Evolutionary conservation across 2,888 invertebrate genomes (phyloP).

Genomic region (Eubasilissa splendida): DNA sequence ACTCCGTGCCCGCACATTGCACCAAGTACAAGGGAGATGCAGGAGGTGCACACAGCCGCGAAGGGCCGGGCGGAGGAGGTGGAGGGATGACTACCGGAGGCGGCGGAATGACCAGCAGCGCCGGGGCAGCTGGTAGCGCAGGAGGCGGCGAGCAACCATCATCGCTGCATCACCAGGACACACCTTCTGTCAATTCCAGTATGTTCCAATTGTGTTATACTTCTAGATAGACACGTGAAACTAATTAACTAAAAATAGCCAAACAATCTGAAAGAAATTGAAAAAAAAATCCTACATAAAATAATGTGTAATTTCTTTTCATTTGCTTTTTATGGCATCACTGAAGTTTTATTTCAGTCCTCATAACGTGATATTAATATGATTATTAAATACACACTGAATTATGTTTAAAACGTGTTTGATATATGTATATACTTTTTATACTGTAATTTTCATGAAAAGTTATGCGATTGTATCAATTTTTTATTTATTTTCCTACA

Average conservation of each 20-base stretch:
- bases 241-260: too few species aligned
- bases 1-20: conserved; percentile 89
- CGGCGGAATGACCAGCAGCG: conserved; percentile 18
- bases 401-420: too few species aligned
- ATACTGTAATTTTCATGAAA: too few species aligned
- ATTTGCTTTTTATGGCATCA: too few species aligned
- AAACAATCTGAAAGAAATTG: too few species aligned
- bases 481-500: background rate
- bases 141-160: conserved; percentile 77
- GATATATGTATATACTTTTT: too few species aligned
- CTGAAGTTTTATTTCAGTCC: too few species aligned
- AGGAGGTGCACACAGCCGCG: conserved; percentile 29
- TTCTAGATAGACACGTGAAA: too few species aligned
- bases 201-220: conserved; percentile 5
- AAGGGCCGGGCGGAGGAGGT: conserved; percentile 26
- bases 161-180: conserved; percentile 89
- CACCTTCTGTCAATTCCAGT: conserved; percentile 57
- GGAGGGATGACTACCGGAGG: conserved; percentile 35
- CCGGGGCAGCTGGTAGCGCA: conserved; percentile 42
- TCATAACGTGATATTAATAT: too few species aligned
- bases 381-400: too few species aligned
- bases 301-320: too few species aligned
- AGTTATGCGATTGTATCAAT: background rate
- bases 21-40: conserved; percentile 78
- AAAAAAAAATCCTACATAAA: too few species aligned